Percentiles rank a stretch among this genome's conserved stretches.
phyloP scores from a whole-genome alignment of 2,113 vertebrate species.

The Pedionomus torquatus region DNA sequence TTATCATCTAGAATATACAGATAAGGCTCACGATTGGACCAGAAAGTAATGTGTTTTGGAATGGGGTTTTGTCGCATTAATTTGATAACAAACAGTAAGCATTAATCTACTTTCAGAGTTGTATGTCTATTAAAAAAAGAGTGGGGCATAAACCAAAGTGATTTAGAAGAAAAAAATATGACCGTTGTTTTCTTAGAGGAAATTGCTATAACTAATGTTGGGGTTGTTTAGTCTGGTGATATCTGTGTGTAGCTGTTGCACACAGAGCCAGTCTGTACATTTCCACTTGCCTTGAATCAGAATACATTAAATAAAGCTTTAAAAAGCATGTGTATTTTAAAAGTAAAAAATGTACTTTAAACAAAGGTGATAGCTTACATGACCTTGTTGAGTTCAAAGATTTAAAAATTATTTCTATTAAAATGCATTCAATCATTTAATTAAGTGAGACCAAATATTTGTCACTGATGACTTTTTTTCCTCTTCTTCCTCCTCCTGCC shows the following conservation, averaged over 20 bases:
- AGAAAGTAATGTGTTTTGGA: not conserved
- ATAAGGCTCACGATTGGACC: not conserved
- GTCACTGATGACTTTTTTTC: not conserved
- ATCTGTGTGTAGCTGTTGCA: not conserved
- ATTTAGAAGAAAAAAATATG: not conserved
- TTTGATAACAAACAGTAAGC: not conserved
- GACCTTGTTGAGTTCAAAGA: not conserved
- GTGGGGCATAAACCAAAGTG: not conserved
- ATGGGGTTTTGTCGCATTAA: not conserved
- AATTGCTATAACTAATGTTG: not conserved
- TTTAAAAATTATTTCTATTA: not conserved
- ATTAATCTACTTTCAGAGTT: not conserved
- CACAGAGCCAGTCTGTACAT: not conserved
- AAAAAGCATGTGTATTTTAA: not conserved
- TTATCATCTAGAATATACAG: accelerated
- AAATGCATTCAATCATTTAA: not conserved
- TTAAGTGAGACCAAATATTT: not conserved
- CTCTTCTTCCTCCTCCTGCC: not conserved
- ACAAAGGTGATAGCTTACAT: not conserved
- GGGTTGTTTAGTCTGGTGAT: not conserved
- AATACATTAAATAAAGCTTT: not conserved
- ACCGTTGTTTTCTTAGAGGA: not conserved
- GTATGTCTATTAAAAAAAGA: not conserved
- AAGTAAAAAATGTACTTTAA: not conserved
- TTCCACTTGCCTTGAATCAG: not conserved